Base-by-base conservation (phyloP, 1,140 invertebrate genomes). In the Polypedilum pembai region DNA sequence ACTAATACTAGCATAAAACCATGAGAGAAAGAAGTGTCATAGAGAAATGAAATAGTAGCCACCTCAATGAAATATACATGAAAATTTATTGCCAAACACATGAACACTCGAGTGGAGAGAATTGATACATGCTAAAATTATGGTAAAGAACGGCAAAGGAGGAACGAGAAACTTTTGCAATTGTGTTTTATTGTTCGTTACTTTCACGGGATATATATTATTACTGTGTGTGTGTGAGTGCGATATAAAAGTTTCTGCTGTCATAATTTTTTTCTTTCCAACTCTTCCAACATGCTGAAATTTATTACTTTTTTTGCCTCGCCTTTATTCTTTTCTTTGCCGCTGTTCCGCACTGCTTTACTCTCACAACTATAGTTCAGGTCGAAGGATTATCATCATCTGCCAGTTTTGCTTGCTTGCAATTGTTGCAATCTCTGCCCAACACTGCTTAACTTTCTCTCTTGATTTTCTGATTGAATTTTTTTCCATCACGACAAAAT, bases 321-420 rank as follows among this genome's bases (percentile, higher is more conserved):
- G 24, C 45, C 45, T 56, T 56, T 12, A 12, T 56, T 33, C 24
- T 33, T 33, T 33, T 33, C 24, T 33, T 33, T 33, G 24, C 24
- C 24, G 5, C 24, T 33, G 24, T 33, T 33, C 24, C 24, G 24
- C 24, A 3, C 24, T 33, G 24, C 5, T 33, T 33, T 33, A n/a
- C n/a, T 33, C 24, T 33, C 24, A 1, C 24, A 33, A 33, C 24
- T 33, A 5, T 5, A 33, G 45, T 56, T 56, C 45, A 56, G 12
- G 45, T 56, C 45, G 45, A 56, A 56, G 45, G 45, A 56, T 56
- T 56, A 56, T 56, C 45, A n/a, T n/a, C 45, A n/a, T n/a, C 45
- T 56, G 12, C 10, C 24, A 33, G 24, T 33, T 33, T 33, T n/a
- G n/a, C n/a, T n/a, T n/a, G n/a, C n/a, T 1, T 33, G 24, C 24